phyloP scores from a whole-genome alignment of 2,888 invertebrate genomes.

The Tolmerus cingulatus region DNA sequence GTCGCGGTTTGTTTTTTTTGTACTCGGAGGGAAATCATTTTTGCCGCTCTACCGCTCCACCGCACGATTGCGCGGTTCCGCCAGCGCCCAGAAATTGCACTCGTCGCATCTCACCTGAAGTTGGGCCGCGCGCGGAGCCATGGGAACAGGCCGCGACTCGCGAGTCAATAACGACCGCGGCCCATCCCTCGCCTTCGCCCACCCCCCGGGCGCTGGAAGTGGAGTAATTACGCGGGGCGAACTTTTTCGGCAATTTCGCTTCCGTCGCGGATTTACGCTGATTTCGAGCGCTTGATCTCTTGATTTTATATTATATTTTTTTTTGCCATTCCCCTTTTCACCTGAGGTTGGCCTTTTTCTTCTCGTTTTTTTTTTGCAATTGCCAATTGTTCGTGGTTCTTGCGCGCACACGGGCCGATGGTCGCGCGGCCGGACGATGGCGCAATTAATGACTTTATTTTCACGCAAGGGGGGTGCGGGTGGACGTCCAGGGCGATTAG shows the following conservation, averaged over 20 bases:
- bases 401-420: neutral
- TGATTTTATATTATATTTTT: neutral
- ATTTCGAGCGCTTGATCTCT: constrained; percentile 22
- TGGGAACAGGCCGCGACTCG: neutral
- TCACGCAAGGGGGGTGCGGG: neutral
- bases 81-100: neutral
- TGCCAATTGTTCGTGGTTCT: constrained; percentile 9
- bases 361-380: neutral
- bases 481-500: neutral
- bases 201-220: neutral
- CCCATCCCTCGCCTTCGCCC: neutral
- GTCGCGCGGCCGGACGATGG: constrained; percentile 2
- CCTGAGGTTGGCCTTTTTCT: neutral
- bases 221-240: constrained; percentile 19
- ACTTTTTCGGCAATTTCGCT: constrained; percentile 29
- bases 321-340: neutral
- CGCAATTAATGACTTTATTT: constrained; percentile 32
- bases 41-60: neutral
- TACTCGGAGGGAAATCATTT: neutral
- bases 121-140: neutral
- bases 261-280: constrained; percentile 36
- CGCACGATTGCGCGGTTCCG: neutral
- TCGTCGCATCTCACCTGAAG: neutral
- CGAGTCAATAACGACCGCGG: neutral
- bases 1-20: neutral